These are phyloP conservation scores for Silurus asotus DNA, from an alignment of 2,113 vertebrate species.

Conservation along the genomic window DNA sequence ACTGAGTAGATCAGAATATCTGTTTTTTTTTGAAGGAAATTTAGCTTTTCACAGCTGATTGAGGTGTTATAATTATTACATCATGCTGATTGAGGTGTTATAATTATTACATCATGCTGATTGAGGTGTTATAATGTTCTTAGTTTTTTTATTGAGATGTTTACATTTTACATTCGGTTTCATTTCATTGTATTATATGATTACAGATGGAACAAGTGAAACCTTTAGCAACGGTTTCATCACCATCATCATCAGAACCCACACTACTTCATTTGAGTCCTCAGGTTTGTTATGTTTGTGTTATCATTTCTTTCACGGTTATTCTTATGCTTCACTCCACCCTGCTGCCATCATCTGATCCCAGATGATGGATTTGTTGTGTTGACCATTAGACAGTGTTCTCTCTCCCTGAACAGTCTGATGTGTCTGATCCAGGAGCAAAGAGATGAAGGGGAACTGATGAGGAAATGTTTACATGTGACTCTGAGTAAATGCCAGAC, in stretches of 20 bases:
- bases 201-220: too few relatives aligned
- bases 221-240: too few relatives aligned
- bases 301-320: neutral
- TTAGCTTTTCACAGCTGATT: too few relatives aligned
- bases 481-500: neutral
- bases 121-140: too few relatives aligned
- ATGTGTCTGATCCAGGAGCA: neutral
- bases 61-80: too few relatives aligned
- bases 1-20: neutral
- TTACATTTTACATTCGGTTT: too few relatives aligned
- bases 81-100: too few relatives aligned
- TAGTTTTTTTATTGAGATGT: too few relatives aligned
- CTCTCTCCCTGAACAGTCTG: neutral
- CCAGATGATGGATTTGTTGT: neutral
- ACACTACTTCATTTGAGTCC: neutral
- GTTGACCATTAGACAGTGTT: neutral
- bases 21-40: too few relatives aligned
- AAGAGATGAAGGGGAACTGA: neutral
- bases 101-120: too few relatives aligned
- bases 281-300: neutral
- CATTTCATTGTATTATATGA: too few relatives aligned
- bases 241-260: neutral
- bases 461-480: neutral
- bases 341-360: neutral
- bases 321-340: neutral